These are phyloP conservation scores for Babylonia areolata DNA, from an alignment of 1,140 invertebrate genomes.

Conservation along the genomic window DNA sequence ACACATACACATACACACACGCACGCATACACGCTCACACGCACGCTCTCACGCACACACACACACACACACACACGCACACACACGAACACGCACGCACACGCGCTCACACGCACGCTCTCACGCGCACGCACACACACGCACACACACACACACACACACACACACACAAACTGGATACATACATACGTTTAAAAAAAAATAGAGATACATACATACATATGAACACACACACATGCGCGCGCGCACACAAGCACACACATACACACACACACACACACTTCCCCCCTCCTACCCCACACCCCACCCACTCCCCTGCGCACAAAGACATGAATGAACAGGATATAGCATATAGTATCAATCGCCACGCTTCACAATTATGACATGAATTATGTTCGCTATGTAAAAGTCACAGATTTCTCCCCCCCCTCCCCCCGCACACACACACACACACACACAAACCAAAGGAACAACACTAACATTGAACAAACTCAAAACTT, in stretches of 20 bases:
- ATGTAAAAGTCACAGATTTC: too few relatives aligned
- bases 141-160: slow-evolving; percentile 16
- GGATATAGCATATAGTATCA: too few relatives aligned
- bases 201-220: slow-evolving; percentile 9
- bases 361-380: too few relatives aligned
- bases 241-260: background rate
- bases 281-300: background rate
- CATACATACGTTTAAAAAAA: too few relatives aligned
- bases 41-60: background rate
- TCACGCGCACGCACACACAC: background rate
- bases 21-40: background rate
- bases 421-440: too few relatives aligned
- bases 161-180: too few relatives aligned
- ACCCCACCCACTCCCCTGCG: too few relatives aligned
- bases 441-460: too few relatives aligned
- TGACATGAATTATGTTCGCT: too few relatives aligned
- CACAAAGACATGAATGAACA: too few relatives aligned
- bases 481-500: too few relatives aligned
- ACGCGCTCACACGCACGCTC: background rate
- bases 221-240: background rate
- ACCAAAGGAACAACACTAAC: too few relatives aligned
- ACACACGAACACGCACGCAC: background rate
- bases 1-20: background rate
- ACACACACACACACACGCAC: slow-evolving; percentile 56
- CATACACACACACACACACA: background rate